Evolutionary conservation across 2,797 vertebrate species (phyloP), one percentile per base, ranked within the genome.

Genomic region (Lerista edwardsae): DNA sequence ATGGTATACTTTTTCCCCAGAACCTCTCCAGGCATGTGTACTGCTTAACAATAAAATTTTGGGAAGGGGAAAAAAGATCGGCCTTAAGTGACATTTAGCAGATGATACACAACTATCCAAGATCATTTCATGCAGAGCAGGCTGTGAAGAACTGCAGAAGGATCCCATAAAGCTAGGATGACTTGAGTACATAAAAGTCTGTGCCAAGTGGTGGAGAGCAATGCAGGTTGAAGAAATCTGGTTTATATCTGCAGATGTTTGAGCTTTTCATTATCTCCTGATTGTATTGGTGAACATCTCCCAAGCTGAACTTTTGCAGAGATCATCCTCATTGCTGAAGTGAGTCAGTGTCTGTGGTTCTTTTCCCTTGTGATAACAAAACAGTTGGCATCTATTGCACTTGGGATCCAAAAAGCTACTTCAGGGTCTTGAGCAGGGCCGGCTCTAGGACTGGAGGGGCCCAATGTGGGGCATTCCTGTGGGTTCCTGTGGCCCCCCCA

Each of bases 121-220:
- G 72, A 81, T 44, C n/a, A 25, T 75, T 82, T 82, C 79, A 86
- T 76, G 55, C 73, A 71, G 74, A 86, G 65, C 84, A 86, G 67
- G 31, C 8, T 31, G 25, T 86, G 84, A 86, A 86, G 57, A 71
- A 57, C 69, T 86, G 79, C 79, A 86, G 84, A 81, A 86, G 55
- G 41, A 82, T 71, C 84, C 65, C 41, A 86, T 86, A 86, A 86
- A 86, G 81, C 69, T 44, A 72, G 39, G 44, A 44, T 72, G 69
- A 69, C 17, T 86, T 31, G 75, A 77, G 62, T 82, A 71, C 59
- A 64, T 77, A 82, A 75, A 81, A 76, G 27, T 71, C 84, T 55
- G 31, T 81, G 78, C 79, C 79, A 85, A 82, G 59, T 82, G 73
- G 79, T 77, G n/a, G 41, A 61, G 62, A 81, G 64, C 73, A 75